phyloP scores from a whole-genome alignment of 2,888 invertebrate genomes.

The Argyresthia albistria region DNA sequence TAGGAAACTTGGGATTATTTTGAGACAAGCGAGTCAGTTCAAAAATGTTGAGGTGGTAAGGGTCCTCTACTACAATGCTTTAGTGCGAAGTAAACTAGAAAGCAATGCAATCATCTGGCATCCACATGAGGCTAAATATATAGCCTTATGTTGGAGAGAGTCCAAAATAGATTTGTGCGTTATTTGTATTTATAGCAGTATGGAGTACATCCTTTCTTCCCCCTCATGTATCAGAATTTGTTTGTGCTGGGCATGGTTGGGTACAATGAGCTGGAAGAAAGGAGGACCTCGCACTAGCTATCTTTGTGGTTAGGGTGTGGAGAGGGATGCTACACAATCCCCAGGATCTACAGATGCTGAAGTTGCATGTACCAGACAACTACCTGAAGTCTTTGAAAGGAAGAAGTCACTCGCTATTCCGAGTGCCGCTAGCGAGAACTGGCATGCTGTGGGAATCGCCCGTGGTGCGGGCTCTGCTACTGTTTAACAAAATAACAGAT shows the following conservation, averaged over 20 bases:
- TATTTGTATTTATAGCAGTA: background rate
- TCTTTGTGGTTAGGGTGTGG: background rate
- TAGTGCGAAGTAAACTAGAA: slow-evolving; percentile 10
- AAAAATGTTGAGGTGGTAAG: slow-evolving; percentile 4
- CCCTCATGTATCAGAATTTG: background rate
- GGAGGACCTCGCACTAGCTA: background rate
- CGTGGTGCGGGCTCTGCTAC: background rate
- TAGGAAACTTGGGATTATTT: slow-evolving; percentile 7
- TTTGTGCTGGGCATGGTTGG: slow-evolving; percentile 1
- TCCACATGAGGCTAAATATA: slow-evolving; percentile 8
- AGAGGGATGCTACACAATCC: background rate
- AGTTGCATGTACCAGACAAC: background rate
- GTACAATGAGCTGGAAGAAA: background rate
- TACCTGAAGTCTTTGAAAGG: background rate
- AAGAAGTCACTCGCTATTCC: background rate
- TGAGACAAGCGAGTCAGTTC: slow-evolving; percentile 4
- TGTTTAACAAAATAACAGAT: no score
- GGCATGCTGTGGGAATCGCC: background rate
- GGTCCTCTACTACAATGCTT: slow-evolving; percentile 5
- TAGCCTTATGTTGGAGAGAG: background rate
- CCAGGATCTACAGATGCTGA: background rate
- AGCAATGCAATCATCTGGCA: slow-evolving; percentile 8
- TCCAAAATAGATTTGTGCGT: background rate
- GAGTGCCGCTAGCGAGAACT: background rate
- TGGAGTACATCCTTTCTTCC: slow-evolving; percentile 1